phyloP scores from a whole-genome alignment of 2,888 invertebrate species.

The Erebia ligea region DNA sequence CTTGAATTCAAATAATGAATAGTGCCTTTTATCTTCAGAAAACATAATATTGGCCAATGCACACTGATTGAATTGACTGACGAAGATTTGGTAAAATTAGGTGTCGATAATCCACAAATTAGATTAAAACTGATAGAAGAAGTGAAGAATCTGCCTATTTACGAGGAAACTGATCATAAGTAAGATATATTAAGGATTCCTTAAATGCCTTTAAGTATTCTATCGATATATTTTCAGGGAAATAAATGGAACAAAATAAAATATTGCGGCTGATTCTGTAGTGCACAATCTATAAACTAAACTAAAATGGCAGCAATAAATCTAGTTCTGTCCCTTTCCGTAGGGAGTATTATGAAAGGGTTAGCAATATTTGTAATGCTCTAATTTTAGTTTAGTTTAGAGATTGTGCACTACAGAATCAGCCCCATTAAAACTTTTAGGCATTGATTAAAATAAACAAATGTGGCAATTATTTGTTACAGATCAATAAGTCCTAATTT shows the following conservation, averaged over 20 bases:
- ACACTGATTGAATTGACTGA: slow-evolving; percentile 70
- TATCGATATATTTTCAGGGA: no score
- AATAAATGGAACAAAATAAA: no score
- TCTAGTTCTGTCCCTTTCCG: no score
- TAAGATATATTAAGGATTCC: slow-evolving; percentile 23
- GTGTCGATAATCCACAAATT: slow-evolving; percentile 63
- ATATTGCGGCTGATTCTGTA: no score
- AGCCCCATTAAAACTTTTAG: no score
- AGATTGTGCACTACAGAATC: no score
- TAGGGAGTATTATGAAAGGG: no score
- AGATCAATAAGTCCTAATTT: slow-evolving; percentile 45
- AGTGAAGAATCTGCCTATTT: slow-evolving; percentile 70
- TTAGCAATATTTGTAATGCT: no score
- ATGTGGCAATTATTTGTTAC: slow-evolving; percentile 18
- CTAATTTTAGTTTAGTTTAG: no score
- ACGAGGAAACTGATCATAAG: slow-evolving; percentile 52
- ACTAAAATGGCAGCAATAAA: no score
- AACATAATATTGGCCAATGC: slow-evolving; percentile 71
- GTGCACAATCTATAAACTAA: no score
- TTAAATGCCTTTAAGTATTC: no score
- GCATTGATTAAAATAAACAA: background rate
- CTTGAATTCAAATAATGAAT: background rate
- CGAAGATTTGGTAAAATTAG: slow-evolving; percentile 70
- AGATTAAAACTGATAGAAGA: slow-evolving; percentile 63
- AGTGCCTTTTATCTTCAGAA: slow-evolving; percentile 50